These are phyloP conservation scores for Bradypus variegatus DNA, from an alignment of 2,797 vertebrate species.

Conservation along the genomic window DNA sequence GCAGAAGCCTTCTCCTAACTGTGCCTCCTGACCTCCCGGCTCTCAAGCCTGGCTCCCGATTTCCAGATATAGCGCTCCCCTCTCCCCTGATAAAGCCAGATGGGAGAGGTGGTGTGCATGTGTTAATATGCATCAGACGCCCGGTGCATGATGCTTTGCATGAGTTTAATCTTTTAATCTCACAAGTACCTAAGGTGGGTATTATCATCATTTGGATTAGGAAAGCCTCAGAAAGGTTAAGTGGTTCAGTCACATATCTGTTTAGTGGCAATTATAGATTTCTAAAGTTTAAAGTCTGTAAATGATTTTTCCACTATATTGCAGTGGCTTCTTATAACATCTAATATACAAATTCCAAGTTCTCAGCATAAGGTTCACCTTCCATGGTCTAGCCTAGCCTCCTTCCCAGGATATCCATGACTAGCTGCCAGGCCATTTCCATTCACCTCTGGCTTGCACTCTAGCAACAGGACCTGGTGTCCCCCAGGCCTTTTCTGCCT, in stretches of 20 bases:
- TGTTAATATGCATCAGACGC: not conserved
- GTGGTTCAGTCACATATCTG: not conserved
- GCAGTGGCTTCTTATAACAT: not conserved
- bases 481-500: not conserved
- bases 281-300: not conserved
- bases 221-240: not conserved
- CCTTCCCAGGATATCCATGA: fast-evolving
- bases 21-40: not conserved
- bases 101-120: not conserved
- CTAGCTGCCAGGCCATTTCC: not conserved
- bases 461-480: not conserved
- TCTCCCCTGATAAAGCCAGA: no score
- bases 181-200: not conserved
- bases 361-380: not conserved
- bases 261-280: not conserved
- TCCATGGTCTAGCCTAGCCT: not conserved
- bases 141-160: not conserved
- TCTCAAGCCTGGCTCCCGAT: not conserved
- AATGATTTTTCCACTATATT: fast-evolving
- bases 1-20: not conserved
- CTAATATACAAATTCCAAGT: fast-evolving
- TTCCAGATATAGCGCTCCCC: no score
- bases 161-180: not conserved
- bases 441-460: not conserved
- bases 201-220: not conserved